These are phyloP conservation scores for Drepanosiphum platanoidis DNA, from an alignment of 2,888 invertebrate genomes.

Conservation along the genomic window DNA sequence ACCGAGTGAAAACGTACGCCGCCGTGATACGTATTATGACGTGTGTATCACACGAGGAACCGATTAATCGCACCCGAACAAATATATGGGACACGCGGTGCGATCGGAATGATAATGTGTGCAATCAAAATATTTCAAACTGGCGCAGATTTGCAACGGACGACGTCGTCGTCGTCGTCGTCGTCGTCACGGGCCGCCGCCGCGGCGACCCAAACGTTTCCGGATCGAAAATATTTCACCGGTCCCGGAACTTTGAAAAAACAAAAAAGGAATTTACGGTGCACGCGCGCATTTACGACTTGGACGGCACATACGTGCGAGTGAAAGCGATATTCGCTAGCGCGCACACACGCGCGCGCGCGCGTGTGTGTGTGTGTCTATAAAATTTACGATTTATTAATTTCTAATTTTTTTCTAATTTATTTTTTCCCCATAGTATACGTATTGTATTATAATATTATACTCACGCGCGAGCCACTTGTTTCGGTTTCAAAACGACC, in stretches of 20 bases:
- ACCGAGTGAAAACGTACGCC: background rate
- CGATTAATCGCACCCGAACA: background rate
- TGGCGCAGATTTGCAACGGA: no score
- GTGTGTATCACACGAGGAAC: background rate
- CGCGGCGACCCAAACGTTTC: background rate
- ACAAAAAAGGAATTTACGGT: slow-evolving; percentile 12
- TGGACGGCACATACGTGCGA: slow-evolving; percentile 2
- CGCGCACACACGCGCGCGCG: background rate
- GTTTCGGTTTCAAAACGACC: slow-evolving; percentile 39
- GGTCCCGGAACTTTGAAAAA: slow-evolving; percentile 49
- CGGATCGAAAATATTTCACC: slow-evolving; percentile 49
- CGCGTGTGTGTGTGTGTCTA: slow-evolving; percentile 10
- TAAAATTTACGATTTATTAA: slow-evolving; percentile 34
- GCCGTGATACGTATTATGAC: no score
- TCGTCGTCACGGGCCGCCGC: no score
- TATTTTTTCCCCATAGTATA: no score
- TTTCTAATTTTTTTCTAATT: slow-evolving; percentile 51
- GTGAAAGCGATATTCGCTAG: slow-evolving; percentile 46
- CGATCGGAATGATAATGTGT: no score
- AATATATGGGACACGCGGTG: background rate
- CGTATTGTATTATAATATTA: no score
- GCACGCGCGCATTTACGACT: background rate
- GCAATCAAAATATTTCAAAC: no score
- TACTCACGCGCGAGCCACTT: slow-evolving; percentile 58
- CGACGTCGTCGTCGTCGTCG: no score